A percentile compares a stretch with the other conserved stretches of the same genome.
Evolutionary conservation across 1,140 invertebrate genomes (phyloP).

Genomic region (Schlechtendalia chinensis): DNA sequence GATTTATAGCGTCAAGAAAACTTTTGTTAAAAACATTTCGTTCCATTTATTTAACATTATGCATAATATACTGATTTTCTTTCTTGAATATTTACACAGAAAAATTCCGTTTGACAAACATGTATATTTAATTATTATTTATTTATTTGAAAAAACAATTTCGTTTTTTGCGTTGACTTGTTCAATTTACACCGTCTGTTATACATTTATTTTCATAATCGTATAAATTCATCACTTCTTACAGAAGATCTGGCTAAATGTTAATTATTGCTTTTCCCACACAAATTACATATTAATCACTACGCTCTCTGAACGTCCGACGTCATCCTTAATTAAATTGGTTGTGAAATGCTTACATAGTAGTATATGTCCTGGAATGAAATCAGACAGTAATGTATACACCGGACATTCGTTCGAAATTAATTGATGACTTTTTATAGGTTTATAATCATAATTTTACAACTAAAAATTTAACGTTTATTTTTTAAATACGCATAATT

Average conservation of each 20-base stretch:
- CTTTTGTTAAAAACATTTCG: constrained; percentile 41
- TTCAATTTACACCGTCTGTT: constrained; percentile 2
- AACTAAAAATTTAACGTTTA: no score
- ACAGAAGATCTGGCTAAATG: no score
- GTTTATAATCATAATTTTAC: no score
- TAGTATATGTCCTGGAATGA: background rate
- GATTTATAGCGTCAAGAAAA: constrained; percentile 23
- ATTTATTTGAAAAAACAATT: constrained; percentile 6
- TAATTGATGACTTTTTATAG: no score
- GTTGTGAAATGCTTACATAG: background rate
- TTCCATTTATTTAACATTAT: constrained; percentile 28
- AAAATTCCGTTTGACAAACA: constrained; percentile 35
- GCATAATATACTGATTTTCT: constrained; percentile 26
- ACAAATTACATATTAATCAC: background rate
- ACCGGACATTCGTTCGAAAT: no score
- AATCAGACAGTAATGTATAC: background rate
- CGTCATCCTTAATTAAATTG: background rate
- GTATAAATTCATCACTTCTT: constrained; percentile 12
- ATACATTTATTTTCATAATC: constrained; percentile 1
- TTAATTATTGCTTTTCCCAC: background rate
- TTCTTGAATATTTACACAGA: constrained; percentile 5
- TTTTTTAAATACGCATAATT: no score
- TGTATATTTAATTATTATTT: constrained; percentile 45
- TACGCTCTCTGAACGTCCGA: background rate
- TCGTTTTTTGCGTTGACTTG: constrained; percentile 3